phyloP scores from a whole-genome alignment of 2,797 vertebrate genomes.

The Lophotriccus pileatus region DNA sequence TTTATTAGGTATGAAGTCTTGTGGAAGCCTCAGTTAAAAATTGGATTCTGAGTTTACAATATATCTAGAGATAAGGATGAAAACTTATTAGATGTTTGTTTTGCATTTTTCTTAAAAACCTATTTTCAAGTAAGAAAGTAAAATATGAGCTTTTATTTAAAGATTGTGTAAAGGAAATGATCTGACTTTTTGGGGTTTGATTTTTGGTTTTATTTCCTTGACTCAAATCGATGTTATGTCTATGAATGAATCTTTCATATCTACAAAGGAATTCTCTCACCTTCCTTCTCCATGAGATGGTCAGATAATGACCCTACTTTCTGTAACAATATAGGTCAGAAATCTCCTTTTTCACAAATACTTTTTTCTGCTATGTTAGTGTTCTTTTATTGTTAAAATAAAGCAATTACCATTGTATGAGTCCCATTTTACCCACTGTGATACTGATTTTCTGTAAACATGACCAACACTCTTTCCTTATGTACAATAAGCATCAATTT shows the following conservation, averaged over 20 bases:
- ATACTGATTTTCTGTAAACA: not conserved
- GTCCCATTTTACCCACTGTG: not conserved
- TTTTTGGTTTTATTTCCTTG: not conserved
- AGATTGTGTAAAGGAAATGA: not conserved
- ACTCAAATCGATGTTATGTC: not conserved
- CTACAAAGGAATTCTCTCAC: not conserved
- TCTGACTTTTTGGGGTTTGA: not conserved
- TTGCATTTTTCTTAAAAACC: not conserved
- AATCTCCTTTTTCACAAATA: not conserved
- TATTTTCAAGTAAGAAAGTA: not conserved
- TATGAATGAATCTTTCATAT: not conserved
- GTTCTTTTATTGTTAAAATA: not conserved
- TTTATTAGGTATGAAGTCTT: not conserved
- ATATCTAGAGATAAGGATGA: not conserved
- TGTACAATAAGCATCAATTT: not conserved
- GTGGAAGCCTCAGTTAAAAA: not conserved
- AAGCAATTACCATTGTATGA: not conserved
- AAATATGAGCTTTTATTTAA: not conserved
- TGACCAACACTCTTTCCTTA: not conserved
- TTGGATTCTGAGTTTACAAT: not conserved
- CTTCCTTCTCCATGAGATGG: not conserved
- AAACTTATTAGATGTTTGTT: not conserved
- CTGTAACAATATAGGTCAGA: not conserved
- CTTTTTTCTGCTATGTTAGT: not conserved
- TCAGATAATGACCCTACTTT: not conserved